phyloP scores from a whole-genome alignment of 2,888 invertebrate genomes.

The Platycheirus rosarum region DNA sequence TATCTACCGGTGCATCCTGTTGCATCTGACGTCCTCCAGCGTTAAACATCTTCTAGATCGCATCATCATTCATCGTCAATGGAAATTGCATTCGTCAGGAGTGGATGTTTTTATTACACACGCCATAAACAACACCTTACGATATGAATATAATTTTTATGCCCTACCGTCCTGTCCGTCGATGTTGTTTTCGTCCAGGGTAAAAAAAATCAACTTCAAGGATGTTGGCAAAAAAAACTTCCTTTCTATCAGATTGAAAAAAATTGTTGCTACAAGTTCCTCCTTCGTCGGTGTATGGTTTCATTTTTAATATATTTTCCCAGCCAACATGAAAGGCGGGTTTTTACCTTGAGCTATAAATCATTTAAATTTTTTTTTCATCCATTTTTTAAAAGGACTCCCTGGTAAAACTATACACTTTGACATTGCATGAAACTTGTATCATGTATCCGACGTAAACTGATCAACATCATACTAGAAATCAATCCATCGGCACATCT shows the following conservation, averaged over 20 bases:
- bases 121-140: constrained; percentile 65
- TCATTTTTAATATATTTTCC: neutral
- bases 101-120: constrained; percentile 55
- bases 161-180: too few relatives aligned
- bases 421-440: constrained; percentile 7
- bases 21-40: constrained; percentile 11
- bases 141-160: constrained; percentile 33
- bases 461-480: constrained; percentile 31
- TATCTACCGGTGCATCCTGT: constrained; percentile 5
- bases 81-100: constrained; percentile 69
- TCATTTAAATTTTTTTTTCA: neutral
- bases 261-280: neutral
- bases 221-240: neutral
- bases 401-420: constrained; percentile 1
- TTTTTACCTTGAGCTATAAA: constrained; percentile 44
- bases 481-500: constrained; percentile 38
- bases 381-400: neutral
- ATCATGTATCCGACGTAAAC: constrained; percentile 26
- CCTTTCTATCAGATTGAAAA: constrained; percentile 35
- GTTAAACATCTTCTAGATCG: constrained; percentile 1
- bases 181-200: neutral
- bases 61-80: constrained; percentile 35
- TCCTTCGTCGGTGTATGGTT: constrained; percentile 5
- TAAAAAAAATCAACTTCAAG: neutral
- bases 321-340: constrained; percentile 13